Evolutionary conservation across 2,113 vertebrate species (phyloP), one percentile per base, ranked within the genome.

Genomic region (Melanerpes aurifrons): DNA sequence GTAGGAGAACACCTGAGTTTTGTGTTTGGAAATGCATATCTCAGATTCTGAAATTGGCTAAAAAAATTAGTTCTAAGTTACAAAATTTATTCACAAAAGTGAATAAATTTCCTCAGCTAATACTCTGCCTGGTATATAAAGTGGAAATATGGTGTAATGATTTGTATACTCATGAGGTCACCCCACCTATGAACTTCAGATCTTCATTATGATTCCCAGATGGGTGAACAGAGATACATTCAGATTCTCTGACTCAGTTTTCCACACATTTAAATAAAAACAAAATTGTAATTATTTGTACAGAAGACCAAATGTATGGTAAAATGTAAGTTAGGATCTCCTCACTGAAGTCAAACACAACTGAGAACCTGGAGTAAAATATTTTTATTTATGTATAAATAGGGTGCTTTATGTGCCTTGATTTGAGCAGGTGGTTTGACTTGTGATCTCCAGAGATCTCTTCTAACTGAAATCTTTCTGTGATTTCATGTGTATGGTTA

Each of bases 31-130:
- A 96, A 86, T 89, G 5, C 5, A 47, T 74, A 74, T 85, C 75
- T 90, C 62, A 94, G 92, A 92, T 90, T 95, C 92, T 92, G 82
- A 96, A 95, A 88, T 92, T 45, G 16, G 43, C 14, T 45, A 45
- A 15, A 45, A 43, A 45, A 16, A 16, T 45, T 16, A 45, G 43
- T 94, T 94, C 87, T 66, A 85, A 86, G 69, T 66, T 87, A 81
- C 83, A 88, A 71, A 86, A 94, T 92, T 70, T 45, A 45, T 45
- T 45, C 43, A 45, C 43, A 45, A 15, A 92, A 93, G 72, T 92
- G 18, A 69, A 88, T 91, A 66, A 16, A 53, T 94, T 95, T 95
- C 71, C 76, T 69, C 47, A 62, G 64, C 62, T 79, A 50, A 7
- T 29, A 59, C n/a, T 43, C 56, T 43, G 24, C 74, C 84, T 97